Base-by-base conservation (phyloP, 2,888 invertebrate species). In the Cephus runcator region DNA sequence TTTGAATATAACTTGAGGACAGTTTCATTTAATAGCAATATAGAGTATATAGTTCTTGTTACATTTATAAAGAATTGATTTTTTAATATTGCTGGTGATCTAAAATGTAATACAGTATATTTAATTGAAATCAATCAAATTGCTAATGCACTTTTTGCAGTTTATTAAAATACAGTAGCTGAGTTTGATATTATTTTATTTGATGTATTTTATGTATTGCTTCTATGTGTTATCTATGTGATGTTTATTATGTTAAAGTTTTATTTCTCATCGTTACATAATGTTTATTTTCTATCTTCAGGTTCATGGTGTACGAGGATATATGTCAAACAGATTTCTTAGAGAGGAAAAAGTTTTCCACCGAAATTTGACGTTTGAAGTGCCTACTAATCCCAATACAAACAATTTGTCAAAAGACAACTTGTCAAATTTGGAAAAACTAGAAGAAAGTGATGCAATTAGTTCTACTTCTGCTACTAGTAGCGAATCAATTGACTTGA, bases 261-360 rank as follows among this genome's bases (percentile, higher is more conserved):
- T 23, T 15, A 23, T 23, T 23, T 23, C 9, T 9, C 2, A 1
- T 56, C 0, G 2, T 56, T 23, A 23, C 2, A 40, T 77, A 34
- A 68, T 73, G 34, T 73, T 56, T 71, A 71, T 71, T 31, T 34
- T 71, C 31, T 71, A 23, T 33, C 86, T 85, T 75, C 80, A 92
- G 91, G 94, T 96, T 73, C 92, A 93, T 82, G 95, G 95, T 40
- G 93, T 93, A 87, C 90, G 93, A 79, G 97, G 97, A 34, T 96
- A 95, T 90, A 94, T 94, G 0, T 95, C 94, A 34, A 92, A 92
- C 76, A 87, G 86, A 1, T 93, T 94, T 84, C 88, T 97, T 75
- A 92, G 92, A 85, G 96, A 97, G 92, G 87, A 87, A 9, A 94
- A 93, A 89, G 85, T 95, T 73, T 79, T 93, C 9, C 81, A 93